Conservation (phyloP, 2,113 vertebrate genomes). For the Callocephalon fimbriatum region DNA sequence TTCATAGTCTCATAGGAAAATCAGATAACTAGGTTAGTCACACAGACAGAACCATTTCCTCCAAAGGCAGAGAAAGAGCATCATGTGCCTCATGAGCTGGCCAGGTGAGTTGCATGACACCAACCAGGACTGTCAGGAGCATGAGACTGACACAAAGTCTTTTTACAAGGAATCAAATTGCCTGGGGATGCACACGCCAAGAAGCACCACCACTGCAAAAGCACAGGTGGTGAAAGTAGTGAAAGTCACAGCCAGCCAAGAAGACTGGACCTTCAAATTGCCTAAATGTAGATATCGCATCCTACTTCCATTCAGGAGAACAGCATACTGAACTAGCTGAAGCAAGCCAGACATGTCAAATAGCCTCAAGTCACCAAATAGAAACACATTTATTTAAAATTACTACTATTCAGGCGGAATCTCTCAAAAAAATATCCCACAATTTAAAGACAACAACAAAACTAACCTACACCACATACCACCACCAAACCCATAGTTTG, state of each 20-base stretch:
- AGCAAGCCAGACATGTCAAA: neutral
- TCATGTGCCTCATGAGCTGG: neutral
- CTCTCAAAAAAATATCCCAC: rapidly evolving
- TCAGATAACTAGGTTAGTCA: neutral
- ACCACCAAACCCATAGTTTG: rapidly evolving
- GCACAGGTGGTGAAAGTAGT: neutral
- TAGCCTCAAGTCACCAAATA: neutral
- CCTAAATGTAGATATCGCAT: neutral
- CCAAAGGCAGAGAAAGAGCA: neutral
- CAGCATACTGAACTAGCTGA: neutral
- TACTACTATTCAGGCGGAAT: neutral
- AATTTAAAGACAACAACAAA: neutral
- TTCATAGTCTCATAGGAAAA: neutral
- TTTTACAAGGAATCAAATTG: neutral
- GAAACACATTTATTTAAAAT: neutral
- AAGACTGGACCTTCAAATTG: neutral
- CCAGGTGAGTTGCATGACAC: neutral
- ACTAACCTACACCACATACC: neutral
- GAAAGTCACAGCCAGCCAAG: neutral
- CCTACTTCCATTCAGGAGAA: neutral
- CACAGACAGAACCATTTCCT: neutral
- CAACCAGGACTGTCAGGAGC: neutral
- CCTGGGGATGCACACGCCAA: neutral
- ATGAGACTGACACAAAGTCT: neutral
- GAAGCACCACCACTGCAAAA: neutral